A percentile compares a stretch with the other conserved stretches of the same genome.
Conservation (phyloP, 1,140 invertebrate genomes). For the Metopolophium dirhodum region DNA sequence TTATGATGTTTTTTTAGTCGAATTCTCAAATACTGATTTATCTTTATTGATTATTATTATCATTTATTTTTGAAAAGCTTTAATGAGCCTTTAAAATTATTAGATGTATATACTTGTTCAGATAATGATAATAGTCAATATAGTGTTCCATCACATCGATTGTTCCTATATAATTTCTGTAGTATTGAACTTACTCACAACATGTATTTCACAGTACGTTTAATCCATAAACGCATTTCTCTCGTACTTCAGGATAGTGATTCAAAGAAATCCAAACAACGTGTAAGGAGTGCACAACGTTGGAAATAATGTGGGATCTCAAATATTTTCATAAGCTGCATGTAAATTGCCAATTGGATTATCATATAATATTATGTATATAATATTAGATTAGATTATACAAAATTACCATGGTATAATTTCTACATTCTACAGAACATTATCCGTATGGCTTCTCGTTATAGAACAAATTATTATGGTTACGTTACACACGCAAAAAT, state of each 20-base stretch:
- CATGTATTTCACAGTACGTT: constrained; percentile 29
- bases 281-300: not conserved
- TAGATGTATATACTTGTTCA: not conserved
- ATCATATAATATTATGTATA: not conserved
- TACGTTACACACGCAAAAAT: not conserved
- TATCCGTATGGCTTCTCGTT: not conserved
- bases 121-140: not conserved
- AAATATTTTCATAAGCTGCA: constrained; percentile 1
- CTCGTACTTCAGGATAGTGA: not conserved
- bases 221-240: not conserved
- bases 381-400: not conserved
- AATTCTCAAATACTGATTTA: no score
- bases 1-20: no score
- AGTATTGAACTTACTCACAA: not conserved
- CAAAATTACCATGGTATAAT: not conserved
- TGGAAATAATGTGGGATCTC: not conserved
- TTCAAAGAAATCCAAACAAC: constrained; percentile 2
- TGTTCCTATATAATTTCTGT: not conserved
- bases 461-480: not conserved
- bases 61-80: not conserved
- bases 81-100: not conserved
- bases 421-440: not conserved
- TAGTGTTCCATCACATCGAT: not conserved
- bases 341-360: not conserved
- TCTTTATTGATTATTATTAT: not conserved